Evolutionary conservation across 2,113 vertebrate genomes (phyloP).

Genomic region (Passer montanus): DNA sequence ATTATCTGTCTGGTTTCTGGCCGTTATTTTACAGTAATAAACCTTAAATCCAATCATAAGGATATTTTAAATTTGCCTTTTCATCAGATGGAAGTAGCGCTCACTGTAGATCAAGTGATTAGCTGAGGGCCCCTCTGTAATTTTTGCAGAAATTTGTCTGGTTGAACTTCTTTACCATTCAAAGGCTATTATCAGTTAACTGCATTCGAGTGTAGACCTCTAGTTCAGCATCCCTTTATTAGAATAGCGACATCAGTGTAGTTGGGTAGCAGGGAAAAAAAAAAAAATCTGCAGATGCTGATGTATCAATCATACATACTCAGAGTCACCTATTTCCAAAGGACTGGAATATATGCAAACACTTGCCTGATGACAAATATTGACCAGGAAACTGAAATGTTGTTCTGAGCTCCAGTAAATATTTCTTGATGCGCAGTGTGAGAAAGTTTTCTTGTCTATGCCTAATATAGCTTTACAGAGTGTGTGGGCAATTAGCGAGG

Average conservation of each 20-base stretch:
- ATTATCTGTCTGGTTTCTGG: not conserved
- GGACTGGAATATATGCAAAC: not conserved
- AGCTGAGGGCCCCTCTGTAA: not conserved
- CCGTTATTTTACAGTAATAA: not conserved
- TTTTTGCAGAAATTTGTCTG: not conserved
- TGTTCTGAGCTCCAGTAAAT: not conserved
- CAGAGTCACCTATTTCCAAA: not conserved
- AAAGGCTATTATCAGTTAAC: not conserved
- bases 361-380: not conserved
- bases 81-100: not conserved
- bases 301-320: not conserved
- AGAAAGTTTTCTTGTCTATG: constrained; percentile 33
- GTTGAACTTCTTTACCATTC: not conserved
- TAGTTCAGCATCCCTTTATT: not conserved
- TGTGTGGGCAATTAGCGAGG: constrained; percentile 39
- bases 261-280: not conserved
- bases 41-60: not conserved
- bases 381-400: not conserved
- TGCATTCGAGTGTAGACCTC: not conserved
- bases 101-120: not conserved
- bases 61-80: not conserved
- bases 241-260: not conserved
- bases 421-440: not conserved
- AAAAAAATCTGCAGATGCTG: not conserved
- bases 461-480: constrained; percentile 20